phyloP scores from a whole-genome alignment of 1,140 invertebrate genomes.

The Brachionus manjavacas region DNA sequence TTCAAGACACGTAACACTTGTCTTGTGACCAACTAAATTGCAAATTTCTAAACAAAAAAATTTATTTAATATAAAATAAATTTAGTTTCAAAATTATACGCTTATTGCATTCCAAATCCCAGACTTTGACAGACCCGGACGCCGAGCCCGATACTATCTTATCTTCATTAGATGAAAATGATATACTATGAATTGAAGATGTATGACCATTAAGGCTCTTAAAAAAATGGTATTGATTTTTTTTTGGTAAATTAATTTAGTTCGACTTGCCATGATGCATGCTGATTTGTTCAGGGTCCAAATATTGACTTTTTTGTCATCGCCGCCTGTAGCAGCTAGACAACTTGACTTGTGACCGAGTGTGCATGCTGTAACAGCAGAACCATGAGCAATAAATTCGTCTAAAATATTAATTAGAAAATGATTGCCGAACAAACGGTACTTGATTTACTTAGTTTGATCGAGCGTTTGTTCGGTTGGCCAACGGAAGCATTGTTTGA shows the following conservation, averaged over 20 bases:
- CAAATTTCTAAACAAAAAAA: conserved; percentile 61
- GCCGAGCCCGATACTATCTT: conserved; percentile 88
- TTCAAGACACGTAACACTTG: conserved; percentile 80
- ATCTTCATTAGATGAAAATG: conserved; percentile 88
- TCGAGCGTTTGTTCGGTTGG: conserved; percentile 1
- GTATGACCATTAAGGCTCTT: conserved; percentile 84
- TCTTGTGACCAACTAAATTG: conserved; percentile 83
- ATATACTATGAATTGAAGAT: conserved; percentile 84
- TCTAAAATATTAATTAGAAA: conserved; percentile 63
- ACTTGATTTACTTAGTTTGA: neutral
- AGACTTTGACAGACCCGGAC: conserved; percentile 85
- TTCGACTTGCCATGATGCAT: conserved; percentile 78
- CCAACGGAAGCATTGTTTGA: conserved; percentile 6
- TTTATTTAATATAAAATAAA: neutral
- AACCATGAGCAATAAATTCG: conserved; percentile 80
- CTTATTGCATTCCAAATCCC: conserved; percentile 90
- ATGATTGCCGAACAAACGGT: conserved; percentile 46
- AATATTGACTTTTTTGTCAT: conserved; percentile 93
- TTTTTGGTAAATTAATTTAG: neutral
- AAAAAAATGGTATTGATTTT: conserved; percentile 47
- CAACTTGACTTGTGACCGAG: conserved; percentile 82
- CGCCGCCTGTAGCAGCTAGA: conserved; percentile 89
- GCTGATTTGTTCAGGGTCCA: conserved; percentile 92
- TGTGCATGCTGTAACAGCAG: conserved; percentile 81
- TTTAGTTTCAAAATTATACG: conserved; percentile 48